These are phyloP conservation scores for Siniperca scherzeri DNA, from an alignment of 2,797 vertebrate genomes.

Conservation along the genomic window DNA sequence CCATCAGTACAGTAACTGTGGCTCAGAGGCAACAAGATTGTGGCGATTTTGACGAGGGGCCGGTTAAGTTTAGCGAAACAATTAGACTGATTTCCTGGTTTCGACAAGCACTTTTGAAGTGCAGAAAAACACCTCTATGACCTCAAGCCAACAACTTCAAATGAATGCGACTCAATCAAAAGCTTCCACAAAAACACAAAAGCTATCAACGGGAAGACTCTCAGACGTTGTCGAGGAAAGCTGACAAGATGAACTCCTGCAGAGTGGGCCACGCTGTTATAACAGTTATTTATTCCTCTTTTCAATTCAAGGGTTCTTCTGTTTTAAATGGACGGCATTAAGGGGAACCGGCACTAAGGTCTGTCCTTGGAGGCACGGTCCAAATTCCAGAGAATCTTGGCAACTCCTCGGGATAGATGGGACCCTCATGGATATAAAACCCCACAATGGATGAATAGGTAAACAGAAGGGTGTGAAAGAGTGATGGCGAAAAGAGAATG, in stretches of 20 bases:
- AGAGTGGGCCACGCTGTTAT: slow-evolving; percentile 59
- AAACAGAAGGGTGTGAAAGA: slow-evolving; percentile 88
- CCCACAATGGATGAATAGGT: slow-evolving; percentile 89
- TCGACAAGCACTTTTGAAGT: slow-evolving; percentile 19
- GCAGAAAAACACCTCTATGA: slow-evolving; percentile 36
- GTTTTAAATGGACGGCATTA: slow-evolving; percentile 78
- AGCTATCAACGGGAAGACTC: slow-evolving; percentile 58
- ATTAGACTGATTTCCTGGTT: slow-evolving; percentile 48
- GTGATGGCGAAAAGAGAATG: slow-evolving; percentile 88
- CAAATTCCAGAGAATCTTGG: slow-evolving; percentile 87
- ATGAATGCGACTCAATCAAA: slow-evolving; percentile 50
- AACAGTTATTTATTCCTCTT: slow-evolving; percentile 82
- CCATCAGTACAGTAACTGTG: background rate
- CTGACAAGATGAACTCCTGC: slow-evolving; percentile 71
- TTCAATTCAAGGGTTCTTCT: slow-evolving; percentile 74
- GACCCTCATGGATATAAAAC: slow-evolving; percentile 85
- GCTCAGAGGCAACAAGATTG: background rate
- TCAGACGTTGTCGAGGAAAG: slow-evolving; percentile 31
- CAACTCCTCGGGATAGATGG: slow-evolving; percentile 86
- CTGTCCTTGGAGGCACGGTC: slow-evolving; percentile 76
- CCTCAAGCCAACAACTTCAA: slow-evolving; percentile 37
- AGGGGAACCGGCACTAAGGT: slow-evolving; percentile 74
- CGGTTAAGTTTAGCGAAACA: background rate
- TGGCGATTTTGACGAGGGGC: background rate
- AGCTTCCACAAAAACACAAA: slow-evolving; percentile 40